A percentile compares a stretch with the other conserved stretches of the same genome.
Conservation (phyloP, 2,113 vertebrate species). For the Psophia crepitans region DNA sequence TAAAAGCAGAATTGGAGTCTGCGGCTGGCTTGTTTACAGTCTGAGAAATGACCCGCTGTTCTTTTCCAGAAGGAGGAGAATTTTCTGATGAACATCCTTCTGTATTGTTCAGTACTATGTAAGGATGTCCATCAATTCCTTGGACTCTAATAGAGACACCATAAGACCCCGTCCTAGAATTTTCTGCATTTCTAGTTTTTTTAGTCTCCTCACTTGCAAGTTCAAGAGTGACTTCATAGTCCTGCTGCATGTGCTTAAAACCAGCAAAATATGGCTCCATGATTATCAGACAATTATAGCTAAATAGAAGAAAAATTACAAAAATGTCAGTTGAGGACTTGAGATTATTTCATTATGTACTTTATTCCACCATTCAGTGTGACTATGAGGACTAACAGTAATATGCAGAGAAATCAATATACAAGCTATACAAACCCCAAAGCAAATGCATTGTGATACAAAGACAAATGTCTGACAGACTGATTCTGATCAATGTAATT, state of each 20-base stretch:
- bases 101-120: slow-evolving; percentile 93
- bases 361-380: background rate
- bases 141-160: slow-evolving; percentile 97
- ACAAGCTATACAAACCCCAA: background rate
- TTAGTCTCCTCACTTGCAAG: slow-evolving; percentile 46
- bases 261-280: slow-evolving; percentile 90
- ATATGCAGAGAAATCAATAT: background rate
- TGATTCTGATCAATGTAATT: background rate
- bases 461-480: background rate
- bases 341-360: background rate
- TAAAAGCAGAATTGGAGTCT: slow-evolving; percentile 72
- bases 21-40: slow-evolving; percentile 59
- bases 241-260: slow-evolving; percentile 76
- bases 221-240: slow-evolving; percentile 70
- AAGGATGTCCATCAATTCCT: slow-evolving; percentile 95
- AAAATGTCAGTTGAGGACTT: background rate
- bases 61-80: slow-evolving; percentile 66
- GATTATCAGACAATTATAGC: background rate
- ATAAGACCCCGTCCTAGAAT: slow-evolving; percentile 80
- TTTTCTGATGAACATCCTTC: slow-evolving; percentile 77
- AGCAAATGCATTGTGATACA: background rate
- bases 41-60: slow-evolving; percentile 59
- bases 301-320: slow-evolving; percentile 13
- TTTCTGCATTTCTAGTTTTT: slow-evolving; percentile 63
- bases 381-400: background rate